Percentiles rank a stretch among this genome's conserved stretches.
Evolutionary conservation across 1,140 invertebrate species (phyloP).

Genomic region (Cydia pomonella): DNA sequence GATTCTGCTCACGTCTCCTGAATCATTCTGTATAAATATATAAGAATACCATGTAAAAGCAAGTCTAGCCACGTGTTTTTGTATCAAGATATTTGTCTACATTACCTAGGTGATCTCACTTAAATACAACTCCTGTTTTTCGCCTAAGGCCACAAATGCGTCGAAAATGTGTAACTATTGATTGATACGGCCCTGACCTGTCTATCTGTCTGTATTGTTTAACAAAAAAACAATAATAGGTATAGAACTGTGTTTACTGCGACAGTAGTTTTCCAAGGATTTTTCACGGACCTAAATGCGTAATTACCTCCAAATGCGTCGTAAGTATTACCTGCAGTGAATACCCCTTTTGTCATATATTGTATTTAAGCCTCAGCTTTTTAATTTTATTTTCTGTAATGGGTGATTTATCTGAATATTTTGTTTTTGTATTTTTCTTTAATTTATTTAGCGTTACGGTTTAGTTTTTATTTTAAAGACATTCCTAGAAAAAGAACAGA

Average conservation of each 20-base stretch:
- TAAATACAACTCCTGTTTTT: not conserved
- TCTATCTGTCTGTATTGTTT: not conserved
- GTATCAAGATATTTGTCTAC: not conserved
- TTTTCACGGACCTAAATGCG: not conserved
- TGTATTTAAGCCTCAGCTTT: too few relatives aligned
- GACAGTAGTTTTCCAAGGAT: slow-evolving; percentile 2
- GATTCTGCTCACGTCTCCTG: too few relatives aligned
- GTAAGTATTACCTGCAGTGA: too few relatives aligned
- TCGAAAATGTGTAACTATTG: not conserved
- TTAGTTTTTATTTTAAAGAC: too few relatives aligned
- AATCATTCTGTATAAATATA: too few relatives aligned
- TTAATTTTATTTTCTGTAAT: too few relatives aligned
- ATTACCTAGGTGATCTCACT: slow-evolving; percentile 2
- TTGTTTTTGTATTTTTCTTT: too few relatives aligned
- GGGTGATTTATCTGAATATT: too few relatives aligned
- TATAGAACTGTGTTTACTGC: not conserved
- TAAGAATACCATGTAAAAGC: too few relatives aligned
- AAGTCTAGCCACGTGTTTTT: not conserved
- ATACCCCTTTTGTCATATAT: too few relatives aligned
- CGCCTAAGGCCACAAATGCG: not conserved
- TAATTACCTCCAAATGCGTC: not conserved
- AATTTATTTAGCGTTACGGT: too few relatives aligned
- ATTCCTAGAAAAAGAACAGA: too few relatives aligned
- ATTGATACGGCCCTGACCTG: slow-evolving; percentile 14
- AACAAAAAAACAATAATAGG: not conserved